Percentiles rank a stretch among this genome's conserved stretches.
Conservation (phyloP, 1,140 invertebrate genomes). For the Anastrepha ludens region DNA sequence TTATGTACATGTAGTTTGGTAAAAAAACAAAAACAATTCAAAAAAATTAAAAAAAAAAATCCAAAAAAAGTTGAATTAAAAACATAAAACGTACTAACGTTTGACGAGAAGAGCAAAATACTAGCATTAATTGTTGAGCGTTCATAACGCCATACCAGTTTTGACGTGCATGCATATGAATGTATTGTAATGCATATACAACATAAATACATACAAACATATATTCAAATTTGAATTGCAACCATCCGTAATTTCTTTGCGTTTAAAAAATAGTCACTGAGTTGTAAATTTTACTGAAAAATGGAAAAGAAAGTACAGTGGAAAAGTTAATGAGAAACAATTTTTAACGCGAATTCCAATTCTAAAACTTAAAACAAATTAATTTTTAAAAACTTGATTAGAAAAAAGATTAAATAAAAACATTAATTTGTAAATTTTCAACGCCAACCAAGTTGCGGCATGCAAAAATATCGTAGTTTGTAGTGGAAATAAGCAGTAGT, state of each 20-base stretch:
- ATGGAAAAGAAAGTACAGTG: neutral
- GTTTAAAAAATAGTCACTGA: neutral
- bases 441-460: constrained; percentile 37
- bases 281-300: neutral
- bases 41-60: neutral
- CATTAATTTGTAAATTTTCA: constrained; percentile 44
- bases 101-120: neutral
- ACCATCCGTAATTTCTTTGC: constrained; percentile 19
- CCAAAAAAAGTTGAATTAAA: neutral
- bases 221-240: constrained; percentile 14
- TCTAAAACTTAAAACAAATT: constrained; percentile 32
- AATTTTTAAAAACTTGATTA: constrained; percentile 4
- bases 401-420: neutral
- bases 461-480: constrained; percentile 49
- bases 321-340: neutral
- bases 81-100: neutral
- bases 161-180: neutral
- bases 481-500: constrained; percentile 14
- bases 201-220: neutral
- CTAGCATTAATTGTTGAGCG: constrained; percentile 20
- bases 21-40: constrained; percentile 12
- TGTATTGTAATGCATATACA: neutral
- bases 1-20: constrained; percentile 5
- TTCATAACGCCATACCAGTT: constrained; percentile 1
- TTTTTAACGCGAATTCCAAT: constrained; percentile 32